Conservation (phyloP, 1,140 invertebrate species). For the Hyposmocoma kahamanoa region DNA sequence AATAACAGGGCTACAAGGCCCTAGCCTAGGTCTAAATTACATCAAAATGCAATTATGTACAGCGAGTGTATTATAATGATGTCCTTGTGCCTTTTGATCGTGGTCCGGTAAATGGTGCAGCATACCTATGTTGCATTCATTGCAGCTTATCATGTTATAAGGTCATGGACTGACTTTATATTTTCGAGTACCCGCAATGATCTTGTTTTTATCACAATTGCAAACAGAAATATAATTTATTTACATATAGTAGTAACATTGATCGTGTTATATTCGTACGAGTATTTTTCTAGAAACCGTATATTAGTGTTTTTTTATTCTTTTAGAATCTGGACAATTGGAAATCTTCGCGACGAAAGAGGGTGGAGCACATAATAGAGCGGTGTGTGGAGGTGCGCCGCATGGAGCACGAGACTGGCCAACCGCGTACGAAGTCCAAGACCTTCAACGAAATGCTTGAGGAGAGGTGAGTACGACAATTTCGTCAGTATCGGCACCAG, state of each 20-base stretch:
- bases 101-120: not conserved
- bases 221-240: no score
- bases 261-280: no score
- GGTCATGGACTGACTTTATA: slow-evolving; percentile 1
- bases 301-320: no score
- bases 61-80: no score
- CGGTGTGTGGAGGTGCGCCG: slow-evolving; percentile 91
- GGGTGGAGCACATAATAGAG: slow-evolving; percentile 91
- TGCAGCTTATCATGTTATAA: not conserved
- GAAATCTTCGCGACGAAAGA: slow-evolving; percentile 93
- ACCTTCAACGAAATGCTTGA: slow-evolving; percentile 96
- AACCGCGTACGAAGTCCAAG: slow-evolving; percentile 85
- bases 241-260: no score
- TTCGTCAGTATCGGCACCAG: not conserved
- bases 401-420: slow-evolving; percentile 84
- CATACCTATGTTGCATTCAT: slow-evolving; percentile 2
- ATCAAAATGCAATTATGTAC: no score
- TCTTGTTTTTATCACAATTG: no score
- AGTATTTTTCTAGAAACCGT: no score
- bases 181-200: no score
- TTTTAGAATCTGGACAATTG: slow-evolving; percentile 96
- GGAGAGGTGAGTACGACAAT: slow-evolving; percentile 79
- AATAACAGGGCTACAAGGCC: no score
- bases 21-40: no score
- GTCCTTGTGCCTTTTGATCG: not conserved